Evolutionary conservation across 2,113 vertebrate genomes (phyloP).

Genomic region (Tragelaphus imberbis): DNA sequence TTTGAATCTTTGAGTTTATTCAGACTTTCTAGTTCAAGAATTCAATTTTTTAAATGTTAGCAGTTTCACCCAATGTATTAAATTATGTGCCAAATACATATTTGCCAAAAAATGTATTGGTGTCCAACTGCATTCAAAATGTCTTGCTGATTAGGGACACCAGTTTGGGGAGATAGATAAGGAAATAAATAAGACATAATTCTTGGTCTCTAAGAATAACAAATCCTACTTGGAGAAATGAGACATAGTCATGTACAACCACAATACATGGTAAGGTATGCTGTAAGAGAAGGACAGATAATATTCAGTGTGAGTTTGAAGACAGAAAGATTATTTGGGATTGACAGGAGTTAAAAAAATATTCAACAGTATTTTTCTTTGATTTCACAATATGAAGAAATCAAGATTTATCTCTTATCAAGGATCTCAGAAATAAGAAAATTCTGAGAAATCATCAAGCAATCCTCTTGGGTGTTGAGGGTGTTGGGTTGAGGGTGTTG

Average conservation of each 20-base stretch:
- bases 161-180: background rate
- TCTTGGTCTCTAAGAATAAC: background rate
- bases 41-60: background rate
- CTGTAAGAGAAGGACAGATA: background rate
- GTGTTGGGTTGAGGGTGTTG: no score
- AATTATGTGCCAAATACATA: background rate
- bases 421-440: background rate
- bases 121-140: background rate
- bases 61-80: background rate
- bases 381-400: background rate
- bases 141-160: background rate
- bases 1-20: background rate
- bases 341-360: background rate
- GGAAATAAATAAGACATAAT: background rate
- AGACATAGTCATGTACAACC: background rate
- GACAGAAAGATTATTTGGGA: background rate
- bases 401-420: background rate
- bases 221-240: background rate
- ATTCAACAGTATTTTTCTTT: background rate
- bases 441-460: background rate
- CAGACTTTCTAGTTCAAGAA: conserved; percentile 18
- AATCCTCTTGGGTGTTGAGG: background rate
- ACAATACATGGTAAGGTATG: background rate
- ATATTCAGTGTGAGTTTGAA: background rate
- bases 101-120: background rate